A percentile compares a stretch with the other conserved stretches of the same genome.
phyloP scores from a whole-genome alignment of 2,888 invertebrate genomes.

The Malthinus flaveolus region DNA sequence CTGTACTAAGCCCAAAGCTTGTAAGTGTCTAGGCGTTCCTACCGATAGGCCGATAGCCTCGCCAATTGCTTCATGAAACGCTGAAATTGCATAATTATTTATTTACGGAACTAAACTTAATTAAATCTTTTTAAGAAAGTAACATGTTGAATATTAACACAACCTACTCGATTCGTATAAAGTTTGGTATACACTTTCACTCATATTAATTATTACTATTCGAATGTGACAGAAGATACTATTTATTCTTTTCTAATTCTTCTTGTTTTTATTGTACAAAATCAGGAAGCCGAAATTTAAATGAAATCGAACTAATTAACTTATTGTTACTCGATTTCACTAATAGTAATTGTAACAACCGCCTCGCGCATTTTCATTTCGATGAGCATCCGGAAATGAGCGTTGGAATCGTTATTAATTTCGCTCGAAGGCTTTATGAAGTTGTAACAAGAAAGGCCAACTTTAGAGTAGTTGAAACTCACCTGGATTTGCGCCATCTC shows the following conservation, averaged over 20 bases:
- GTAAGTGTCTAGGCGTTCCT: constrained; percentile 81
- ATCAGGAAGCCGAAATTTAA: neutral
- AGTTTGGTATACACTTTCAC: constrained; percentile 20
- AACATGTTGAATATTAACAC: neutral
- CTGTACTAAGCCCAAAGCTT: constrained; percentile 79
- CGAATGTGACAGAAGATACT: constrained; percentile 23
- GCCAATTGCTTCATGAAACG: constrained; percentile 92
- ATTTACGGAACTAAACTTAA: constrained; percentile 13
- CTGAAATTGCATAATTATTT: constrained; percentile 53
- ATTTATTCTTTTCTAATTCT: constrained; percentile 20
- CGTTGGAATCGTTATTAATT: neutral
- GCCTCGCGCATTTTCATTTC: too few species aligned
- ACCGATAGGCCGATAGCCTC: constrained; percentile 87
- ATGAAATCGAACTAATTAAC: too few species aligned
- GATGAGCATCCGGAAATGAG: too few species aligned
- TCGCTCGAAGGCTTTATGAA: neutral
- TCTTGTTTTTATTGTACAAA: neutral
- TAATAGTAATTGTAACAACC: too few species aligned
- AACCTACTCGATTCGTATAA: constrained; percentile 5
- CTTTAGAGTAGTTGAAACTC: constrained; percentile 24
- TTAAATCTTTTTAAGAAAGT: constrained; percentile 18
- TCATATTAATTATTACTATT: constrained; percentile 15
- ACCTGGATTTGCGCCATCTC: constrained; percentile 94
- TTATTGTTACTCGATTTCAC: too few species aligned
- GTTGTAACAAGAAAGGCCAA: neutral